Evolutionary conservation across 1,140 invertebrate genomes (phyloP), one percentile per base, ranked within the genome.

Genomic region (Lordiphosa stackelbergi): DNA sequence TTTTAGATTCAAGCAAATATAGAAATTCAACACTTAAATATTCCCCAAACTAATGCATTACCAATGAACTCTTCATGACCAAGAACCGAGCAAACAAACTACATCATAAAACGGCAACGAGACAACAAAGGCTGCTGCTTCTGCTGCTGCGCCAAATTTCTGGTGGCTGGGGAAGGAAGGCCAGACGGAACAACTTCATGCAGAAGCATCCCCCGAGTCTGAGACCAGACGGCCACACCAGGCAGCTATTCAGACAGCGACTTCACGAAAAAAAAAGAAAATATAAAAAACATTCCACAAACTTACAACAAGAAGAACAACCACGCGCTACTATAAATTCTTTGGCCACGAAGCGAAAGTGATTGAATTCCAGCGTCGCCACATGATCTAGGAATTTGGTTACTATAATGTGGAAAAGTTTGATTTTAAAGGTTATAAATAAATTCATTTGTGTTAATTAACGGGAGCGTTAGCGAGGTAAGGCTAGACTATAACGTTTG

Each of bases 301-400:
- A 57, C 66, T 64, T 71, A 46, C 28, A 46, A 10, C 9, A 31
- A 31, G 28, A 11, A 19, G 41, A 28, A 43, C 13, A 36, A 65
- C 38, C 10, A 49, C 42, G 19, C 7, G 13, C 2, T 11, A 11
- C 43, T 31, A 31, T 31, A 55, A 41, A 57, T 77, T 69, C 55
- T 54, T 38, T 48, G 56, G 48, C 53, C 51, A 55, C 42, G 63
- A 38, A 47, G 58, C 53, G 73, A 77, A 77, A 77, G 73, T 77
- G 73, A 77, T 77, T 77, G 58, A 73, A 77, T 77, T 77, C 54
- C 52, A 56, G 19, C 37, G 54, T 5, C 4, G 69, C 59, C 34
- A 45, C 19, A 9, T 57, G 57, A 62, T 8, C 28, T 31, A 31
- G 28, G 28, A 31, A 31, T 31, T 31, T 8, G 8, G 28, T 31